A percentile compares a stretch with the other conserved stretches of the same genome.
phyloP scores from a whole-genome alignment of 2,113 vertebrate genomes.

The Gallinago jamesoni region DNA sequence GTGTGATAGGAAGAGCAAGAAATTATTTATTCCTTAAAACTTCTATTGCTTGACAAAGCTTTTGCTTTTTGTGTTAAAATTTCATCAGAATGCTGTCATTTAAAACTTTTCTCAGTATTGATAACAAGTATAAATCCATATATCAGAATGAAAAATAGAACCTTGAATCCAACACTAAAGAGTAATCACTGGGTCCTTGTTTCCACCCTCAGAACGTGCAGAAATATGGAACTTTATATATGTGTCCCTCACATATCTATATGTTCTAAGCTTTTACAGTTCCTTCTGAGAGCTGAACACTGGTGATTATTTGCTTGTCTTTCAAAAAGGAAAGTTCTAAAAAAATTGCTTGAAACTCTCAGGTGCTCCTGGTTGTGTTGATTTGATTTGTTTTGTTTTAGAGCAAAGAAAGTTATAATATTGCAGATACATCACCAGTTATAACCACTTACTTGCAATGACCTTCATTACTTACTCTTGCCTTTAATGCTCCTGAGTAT shows the following conservation, averaged over 20 bases:
- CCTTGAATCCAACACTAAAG: not conserved
- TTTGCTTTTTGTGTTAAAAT: not conserved
- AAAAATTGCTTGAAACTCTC: not conserved
- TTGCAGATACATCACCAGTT: not conserved
- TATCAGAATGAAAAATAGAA: not conserved
- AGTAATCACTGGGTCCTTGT: not conserved
- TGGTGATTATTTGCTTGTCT: not conserved
- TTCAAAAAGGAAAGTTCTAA: not conserved
- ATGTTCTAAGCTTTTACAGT: not conserved
- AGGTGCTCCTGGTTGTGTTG: not conserved
- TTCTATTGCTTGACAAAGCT: not conserved
- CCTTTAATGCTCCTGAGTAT: not conserved
- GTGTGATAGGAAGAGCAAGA: not conserved
- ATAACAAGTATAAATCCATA: not conserved
- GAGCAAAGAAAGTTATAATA: not conserved
- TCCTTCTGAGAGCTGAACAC: not conserved
- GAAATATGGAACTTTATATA: fast-evolving
- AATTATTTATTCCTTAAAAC: not conserved
- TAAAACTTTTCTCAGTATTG: not conserved
- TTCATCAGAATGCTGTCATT: not conserved
- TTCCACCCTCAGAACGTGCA: not conserved
- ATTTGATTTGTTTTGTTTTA: not conserved
- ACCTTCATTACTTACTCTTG: not conserved
- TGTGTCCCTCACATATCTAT: not conserved
- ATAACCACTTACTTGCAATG: not conserved